Evolutionary conservation across 2,113 vertebrate genomes (phyloP), one percentile per base, ranked within the genome.

Genomic region (Microtus richardsoni): DNA sequence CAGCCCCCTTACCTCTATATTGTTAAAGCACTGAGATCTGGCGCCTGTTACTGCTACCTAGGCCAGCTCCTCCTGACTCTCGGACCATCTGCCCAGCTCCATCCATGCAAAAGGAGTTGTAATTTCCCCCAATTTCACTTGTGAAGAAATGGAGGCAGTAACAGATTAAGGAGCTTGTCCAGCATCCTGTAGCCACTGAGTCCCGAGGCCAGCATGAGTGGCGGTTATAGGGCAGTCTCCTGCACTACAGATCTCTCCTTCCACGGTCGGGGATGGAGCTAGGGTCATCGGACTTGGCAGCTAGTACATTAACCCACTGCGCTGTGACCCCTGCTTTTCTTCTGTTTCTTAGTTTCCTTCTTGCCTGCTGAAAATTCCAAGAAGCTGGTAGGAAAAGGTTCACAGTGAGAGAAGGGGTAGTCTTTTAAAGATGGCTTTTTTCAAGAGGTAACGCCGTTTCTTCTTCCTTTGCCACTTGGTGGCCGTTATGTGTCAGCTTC

Each of bases 311-410:
- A 7, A 10, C 58, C 79, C 3, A 8, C 12, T 14, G 24, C 1
- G 1, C 54, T 12, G 12, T 33, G 30, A 58, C 54, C 54, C 54
- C 54, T 5, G 5, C 17, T 33, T 49, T 14, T 17, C 17, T 26
- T 41, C 54, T 41, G 22, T 70, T 44, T 39, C 54, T 96, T 52
- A 36, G 9, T 62, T 94, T 30, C 47, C 80, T 83, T 12, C 28
- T 66, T 73, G 44, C 78, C 58, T 82, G 9, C 22, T 73, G 86
- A 93, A 94, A 77, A 71, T 58, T 88, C 91, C 68, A 41, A 90
- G 52, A 78, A 64, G n/a, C 1, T 84, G 70, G 16, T 7, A 73
- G 93, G 62, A 78, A 88, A 75, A 22, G 11, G 24, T 44, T 49
- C 24, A 7, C 19, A 19, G 52, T 39, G 30, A 49, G 26, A 17